Conservation (phyloP, 2,888 invertebrate species). For the Polymixis lichenea region DNA sequence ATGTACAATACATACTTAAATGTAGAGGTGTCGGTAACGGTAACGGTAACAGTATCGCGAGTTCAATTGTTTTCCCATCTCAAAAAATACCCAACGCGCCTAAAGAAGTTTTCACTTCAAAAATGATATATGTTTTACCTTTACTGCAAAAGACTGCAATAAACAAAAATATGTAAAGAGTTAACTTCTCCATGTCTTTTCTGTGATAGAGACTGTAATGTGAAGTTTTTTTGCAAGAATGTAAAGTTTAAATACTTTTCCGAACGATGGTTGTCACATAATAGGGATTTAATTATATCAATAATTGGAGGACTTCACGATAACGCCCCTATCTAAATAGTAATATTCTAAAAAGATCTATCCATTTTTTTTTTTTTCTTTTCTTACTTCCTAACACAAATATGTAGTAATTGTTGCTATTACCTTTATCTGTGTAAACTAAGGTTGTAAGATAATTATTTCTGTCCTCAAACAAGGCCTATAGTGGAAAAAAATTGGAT, state of each 20-base stretch:
- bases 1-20: too few species aligned
- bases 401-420: slow-evolving; percentile 30
- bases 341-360: slow-evolving; percentile 39
- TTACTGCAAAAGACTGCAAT: slow-evolving; percentile 39
- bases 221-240: slow-evolving; percentile 52
- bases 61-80: too few species aligned
- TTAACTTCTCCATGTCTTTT: slow-evolving; percentile 67
- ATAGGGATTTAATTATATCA: slow-evolving; percentile 59
- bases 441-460: slow-evolving; percentile 32
- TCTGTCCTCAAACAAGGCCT: slow-evolving; percentile 20
- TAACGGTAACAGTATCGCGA: too few species aligned
- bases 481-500: slow-evolving; percentile 18
- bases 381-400: slow-evolving; percentile 33
- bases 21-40: too few species aligned
- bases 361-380: slow-evolving; percentile 1
- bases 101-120: too few species aligned
- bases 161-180: slow-evolving; percentile 50
- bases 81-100: too few species aligned
- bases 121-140: slow-evolving; percentile 52
- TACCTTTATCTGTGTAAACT: slow-evolving; percentile 12
- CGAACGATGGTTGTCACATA: slow-evolving; percentile 26
- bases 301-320: slow-evolving; percentile 66
- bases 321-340: slow-evolving; percentile 66
- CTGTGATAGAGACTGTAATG: slow-evolving; percentile 50
- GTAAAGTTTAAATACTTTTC: slow-evolving; percentile 68